A percentile compares a stretch with the other conserved stretches of the same genome.
These are phyloP conservation scores for Acanthornis magna DNA, from an alignment of 2,797 vertebrate genomes.

Conservation along the genomic window DNA sequence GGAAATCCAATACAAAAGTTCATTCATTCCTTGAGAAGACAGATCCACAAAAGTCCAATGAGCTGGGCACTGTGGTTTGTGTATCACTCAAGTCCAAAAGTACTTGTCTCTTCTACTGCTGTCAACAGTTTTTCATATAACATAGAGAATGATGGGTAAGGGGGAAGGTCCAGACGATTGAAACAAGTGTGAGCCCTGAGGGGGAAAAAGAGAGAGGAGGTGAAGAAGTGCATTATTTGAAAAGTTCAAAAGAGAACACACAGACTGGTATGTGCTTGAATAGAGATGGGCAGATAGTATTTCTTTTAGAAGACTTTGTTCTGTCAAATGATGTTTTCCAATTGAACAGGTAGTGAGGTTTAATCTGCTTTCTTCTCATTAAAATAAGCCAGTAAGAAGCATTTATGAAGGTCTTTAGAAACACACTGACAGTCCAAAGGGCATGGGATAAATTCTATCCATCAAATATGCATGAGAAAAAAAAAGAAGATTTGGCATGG, in stretches of 20 bases:
- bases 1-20: slow-evolving; percentile 30
- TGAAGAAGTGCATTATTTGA: not conserved
- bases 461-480: not conserved
- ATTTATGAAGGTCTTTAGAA: not conserved
- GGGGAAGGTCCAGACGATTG: slow-evolving; percentile 95
- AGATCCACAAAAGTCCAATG: slow-evolving; percentile 35
- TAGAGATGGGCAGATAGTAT: not conserved
- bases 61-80: slow-evolving; percentile 47
- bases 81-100: slow-evolving; percentile 92
- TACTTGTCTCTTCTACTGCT: slow-evolving; percentile 97
- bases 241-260: slow-evolving; percentile 44
- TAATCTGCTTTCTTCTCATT: not conserved
- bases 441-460: not conserved
- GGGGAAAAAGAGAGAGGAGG: not conserved
- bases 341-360: not conserved
- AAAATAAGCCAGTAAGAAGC: not conserved
- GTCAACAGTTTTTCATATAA: slow-evolving; percentile 96
- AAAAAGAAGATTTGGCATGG: not conserved
- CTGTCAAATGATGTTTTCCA: slow-evolving; percentile 7
- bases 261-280: not conserved
- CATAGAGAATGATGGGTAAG: slow-evolving; percentile 97
- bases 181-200: slow-evolving; percentile 96
- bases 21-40: slow-evolving; percentile 38
- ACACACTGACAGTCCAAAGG: not conserved
- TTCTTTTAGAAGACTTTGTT: slow-evolving; percentile 15